Evolutionary conservation across 92 coral and sea anemone species (phyloP), one percentile per base, ranked within the genome.

Genomic region (Porites divaricata): DNA sequence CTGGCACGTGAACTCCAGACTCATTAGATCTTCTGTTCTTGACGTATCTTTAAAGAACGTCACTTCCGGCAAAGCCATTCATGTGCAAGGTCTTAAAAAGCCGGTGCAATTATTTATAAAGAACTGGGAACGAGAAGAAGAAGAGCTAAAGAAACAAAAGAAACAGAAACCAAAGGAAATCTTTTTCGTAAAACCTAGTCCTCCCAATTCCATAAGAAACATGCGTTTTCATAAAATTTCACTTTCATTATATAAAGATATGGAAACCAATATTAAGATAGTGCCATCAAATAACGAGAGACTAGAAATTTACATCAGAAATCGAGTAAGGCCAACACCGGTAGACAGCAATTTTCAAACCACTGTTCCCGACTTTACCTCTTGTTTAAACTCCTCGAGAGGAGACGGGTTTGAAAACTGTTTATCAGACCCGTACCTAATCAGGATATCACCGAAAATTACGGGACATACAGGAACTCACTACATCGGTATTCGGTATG

Each of bases 391-490:
- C 66, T 62, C 61, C 15, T 67, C 85, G 53, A 16, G 61, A 6
- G n/a, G 52, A 26, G 52, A 69, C 21, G 84, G 79, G 51, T 48
- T 58, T 8, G 45, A 45, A 8, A 79, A 72, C 71, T 94, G 98
- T 24, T 21, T 16, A 22, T 59, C 78, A 1, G 93, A 92, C 25
- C 98, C 95, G 19, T 94, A 86, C 20, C 61, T 81, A 11, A 74
- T 94, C 70, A 77, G 84, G 12, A 83, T 92, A 26, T 73, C 91
- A 10, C 87, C 95, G n/a, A 79, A 76, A 26, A 77, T 83, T 63
- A 87, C 98, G 9, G 98, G 98, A 13, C 73, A 86, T 1, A 67
- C 70, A 0, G 95, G 95, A 4, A 53, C 82, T 25, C 98, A 94
- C 61, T 94, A 69, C 54, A 67, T 94, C 50, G 98, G 95, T 11